phyloP scores from a whole-genome alignment of 1,140 invertebrate species.

The Drosophila busckii region DNA sequence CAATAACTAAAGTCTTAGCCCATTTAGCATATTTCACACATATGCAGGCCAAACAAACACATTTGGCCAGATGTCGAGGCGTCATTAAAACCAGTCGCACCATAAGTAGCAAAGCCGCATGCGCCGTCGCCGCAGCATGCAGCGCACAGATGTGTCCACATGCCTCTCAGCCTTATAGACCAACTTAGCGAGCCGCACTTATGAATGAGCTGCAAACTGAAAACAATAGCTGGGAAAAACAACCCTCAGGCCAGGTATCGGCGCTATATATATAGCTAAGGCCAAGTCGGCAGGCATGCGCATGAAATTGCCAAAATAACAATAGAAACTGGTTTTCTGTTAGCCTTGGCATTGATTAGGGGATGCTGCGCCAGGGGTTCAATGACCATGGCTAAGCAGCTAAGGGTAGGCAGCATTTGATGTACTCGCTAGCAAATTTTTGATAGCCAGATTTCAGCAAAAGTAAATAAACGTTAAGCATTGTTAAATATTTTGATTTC shows the following conservation, averaged over 20 bases:
- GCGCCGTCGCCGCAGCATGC: constrained; percentile 29
- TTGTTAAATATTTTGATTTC: no score
- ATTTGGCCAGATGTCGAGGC: constrained; percentile 50
- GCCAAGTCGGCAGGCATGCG: constrained; percentile 17
- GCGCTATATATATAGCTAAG: constrained; percentile 1
- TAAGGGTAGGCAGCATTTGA: no score
- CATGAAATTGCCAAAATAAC: constrained; percentile 48
- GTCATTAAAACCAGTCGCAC: constrained; percentile 55
- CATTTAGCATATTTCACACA: no score
- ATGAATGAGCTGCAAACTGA: constrained; percentile 39
- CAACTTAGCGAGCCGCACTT: constrained; percentile 24
- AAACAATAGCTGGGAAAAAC: constrained; percentile 23
- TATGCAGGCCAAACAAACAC: no score
- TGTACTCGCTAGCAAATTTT: no score
- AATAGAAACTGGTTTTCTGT: constrained; percentile 48
- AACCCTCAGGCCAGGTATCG: constrained; percentile 27
- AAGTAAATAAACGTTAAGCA: no score
- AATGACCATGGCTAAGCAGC: constrained; percentile 44
- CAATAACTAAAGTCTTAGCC: no score
- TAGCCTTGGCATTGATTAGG: constrained; percentile 40
- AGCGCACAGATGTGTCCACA: no score
- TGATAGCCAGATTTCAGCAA: no score
- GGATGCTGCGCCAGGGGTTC: constrained; percentile 46
- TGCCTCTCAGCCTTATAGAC: no score
- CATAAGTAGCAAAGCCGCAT: constrained; percentile 42